These are phyloP conservation scores for Drosophila imparisetae DNA, from an alignment of 2,888 invertebrate genomes.

Conservation along the genomic window DNA sequence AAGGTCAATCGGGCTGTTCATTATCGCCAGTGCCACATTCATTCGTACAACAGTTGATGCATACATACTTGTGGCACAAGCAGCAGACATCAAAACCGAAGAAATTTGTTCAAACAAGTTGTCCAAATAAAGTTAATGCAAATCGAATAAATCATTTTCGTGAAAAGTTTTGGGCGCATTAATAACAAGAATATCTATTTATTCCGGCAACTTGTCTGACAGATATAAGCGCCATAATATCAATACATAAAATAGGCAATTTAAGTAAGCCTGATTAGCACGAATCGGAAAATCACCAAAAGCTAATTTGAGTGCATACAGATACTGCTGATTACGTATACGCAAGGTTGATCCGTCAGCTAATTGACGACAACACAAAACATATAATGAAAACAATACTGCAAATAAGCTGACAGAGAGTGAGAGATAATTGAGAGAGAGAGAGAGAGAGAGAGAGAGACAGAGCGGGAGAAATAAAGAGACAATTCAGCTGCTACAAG, in stretches of 20 bases:
- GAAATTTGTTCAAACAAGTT: slow-evolving; percentile 5
- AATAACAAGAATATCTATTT: slow-evolving; percentile 9
- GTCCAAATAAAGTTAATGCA: slow-evolving; percentile 3
- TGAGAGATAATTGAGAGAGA: slow-evolving; percentile 1
- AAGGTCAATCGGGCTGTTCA: slow-evolving; percentile 70
- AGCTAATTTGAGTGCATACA: background rate
- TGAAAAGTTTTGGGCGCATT: slow-evolving; percentile 9
- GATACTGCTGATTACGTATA: slow-evolving; percentile 64
- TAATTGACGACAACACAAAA: slow-evolving; percentile 54
- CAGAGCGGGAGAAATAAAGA: background rate
- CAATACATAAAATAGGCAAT: slow-evolving; percentile 2
- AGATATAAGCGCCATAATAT: background rate
- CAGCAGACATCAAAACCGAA: background rate
- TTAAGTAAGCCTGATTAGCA: slow-evolving; percentile 13
- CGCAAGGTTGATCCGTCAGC: slow-evolving; percentile 47
- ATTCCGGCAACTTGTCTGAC: background rate
- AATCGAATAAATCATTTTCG: slow-evolving; percentile 28
- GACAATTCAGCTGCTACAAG: background rate
- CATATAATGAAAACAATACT: slow-evolving; percentile 4
- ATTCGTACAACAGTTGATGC: slow-evolving; percentile 8
- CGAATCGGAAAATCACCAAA: slow-evolving; percentile 1
- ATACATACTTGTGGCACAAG: background rate
- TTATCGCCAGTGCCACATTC: slow-evolving; percentile 53
- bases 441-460: background rate
- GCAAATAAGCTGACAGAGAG: slow-evolving; percentile 20